Conservation (phyloP, 2,888 invertebrate genomes). For the Spodoptera picta region DNA sequence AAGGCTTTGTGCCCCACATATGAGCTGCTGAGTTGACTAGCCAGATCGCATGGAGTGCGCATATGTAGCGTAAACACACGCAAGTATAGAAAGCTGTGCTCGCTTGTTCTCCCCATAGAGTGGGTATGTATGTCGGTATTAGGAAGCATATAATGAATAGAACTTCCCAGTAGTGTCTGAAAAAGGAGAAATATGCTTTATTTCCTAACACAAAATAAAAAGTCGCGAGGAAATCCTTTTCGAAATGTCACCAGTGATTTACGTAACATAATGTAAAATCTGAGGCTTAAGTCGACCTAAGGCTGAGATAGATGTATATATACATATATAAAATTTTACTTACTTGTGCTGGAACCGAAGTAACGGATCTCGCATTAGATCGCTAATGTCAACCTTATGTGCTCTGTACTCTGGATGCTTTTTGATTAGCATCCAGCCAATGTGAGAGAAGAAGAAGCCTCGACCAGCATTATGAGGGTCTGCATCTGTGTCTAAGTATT, state of each 20-base stretch:
- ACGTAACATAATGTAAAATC: no score
- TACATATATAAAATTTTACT: background rate
- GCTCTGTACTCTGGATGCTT: conserved; percentile 7
- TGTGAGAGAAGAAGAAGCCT: conserved; percentile 15
- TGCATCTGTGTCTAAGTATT: conserved; percentile 11
- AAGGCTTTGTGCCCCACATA: conserved; percentile 34
- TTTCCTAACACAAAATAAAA: no score
- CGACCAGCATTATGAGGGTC: conserved; percentile 13
- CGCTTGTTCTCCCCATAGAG: conserved; percentile 27
- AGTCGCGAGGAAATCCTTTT: no score
- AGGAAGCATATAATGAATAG: conserved; percentile 1
- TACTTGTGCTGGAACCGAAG: conserved; percentile 16
- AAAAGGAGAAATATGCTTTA: conserved; percentile 2
- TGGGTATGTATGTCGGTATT: conserved; percentile 18
- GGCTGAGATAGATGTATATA: no score
- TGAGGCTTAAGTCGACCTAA: no score
- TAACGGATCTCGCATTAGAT: conserved; percentile 3
- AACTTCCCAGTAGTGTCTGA: conserved; percentile 15
- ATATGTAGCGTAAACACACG: conserved; percentile 9
- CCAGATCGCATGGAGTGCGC: conserved; percentile 8
- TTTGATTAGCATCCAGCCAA: conserved; percentile 7
- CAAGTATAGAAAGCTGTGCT: conserved; percentile 11
- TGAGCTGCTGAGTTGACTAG: conserved; percentile 24
- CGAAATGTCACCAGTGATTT: no score
- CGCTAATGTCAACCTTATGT: conserved; percentile 2